phyloP scores from a whole-genome alignment of 2,797 vertebrate species.

The Apogon hyalosoma region DNA sequence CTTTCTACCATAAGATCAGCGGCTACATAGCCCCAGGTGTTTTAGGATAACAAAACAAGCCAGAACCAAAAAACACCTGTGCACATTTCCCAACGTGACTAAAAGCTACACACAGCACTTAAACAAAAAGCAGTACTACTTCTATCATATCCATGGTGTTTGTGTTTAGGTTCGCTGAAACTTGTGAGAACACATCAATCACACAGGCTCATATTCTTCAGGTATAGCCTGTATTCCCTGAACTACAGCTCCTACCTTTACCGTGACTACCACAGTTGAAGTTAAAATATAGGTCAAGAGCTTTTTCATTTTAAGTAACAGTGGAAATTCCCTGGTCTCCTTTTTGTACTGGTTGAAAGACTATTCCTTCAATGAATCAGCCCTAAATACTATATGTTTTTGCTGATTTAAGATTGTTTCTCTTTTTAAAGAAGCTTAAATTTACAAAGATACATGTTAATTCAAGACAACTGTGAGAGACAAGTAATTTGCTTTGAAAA shows the following conservation, averaged over 20 bases:
- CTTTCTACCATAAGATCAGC: too few relatives aligned
- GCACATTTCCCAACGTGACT: too few relatives aligned
- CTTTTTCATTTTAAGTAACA: conserved; percentile 74
- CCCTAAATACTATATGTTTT: conserved; percentile 19
- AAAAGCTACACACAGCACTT: too few relatives aligned
- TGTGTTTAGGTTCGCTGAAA: background rate
- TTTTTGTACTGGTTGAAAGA: conserved; percentile 42
- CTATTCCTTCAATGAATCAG: conserved; percentile 42
- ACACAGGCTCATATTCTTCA: conserved; percentile 21
- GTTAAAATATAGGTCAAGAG: conserved; percentile 77
- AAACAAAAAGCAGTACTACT: too few relatives aligned
- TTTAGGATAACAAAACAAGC: too few relatives aligned
- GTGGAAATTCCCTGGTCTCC: conserved; percentile 64
- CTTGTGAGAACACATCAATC: conserved; percentile 6
- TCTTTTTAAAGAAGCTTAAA: conserved; percentile 6
- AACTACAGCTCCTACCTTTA: conserved; percentile 38
- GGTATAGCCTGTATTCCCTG: conserved; percentile 38
- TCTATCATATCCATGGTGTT: background rate
- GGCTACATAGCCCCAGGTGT: too few relatives aligned
- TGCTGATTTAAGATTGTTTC: conserved; percentile 18
- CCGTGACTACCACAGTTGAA: conserved; percentile 39
- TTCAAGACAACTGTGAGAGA: conserved; percentile 7
- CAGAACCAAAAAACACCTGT: too few relatives aligned
- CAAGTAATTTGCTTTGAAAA: background rate
- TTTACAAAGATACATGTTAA: background rate